phyloP scores from a whole-genome alignment of 2,797 vertebrate species.

The Nyctibius grandis region DNA sequence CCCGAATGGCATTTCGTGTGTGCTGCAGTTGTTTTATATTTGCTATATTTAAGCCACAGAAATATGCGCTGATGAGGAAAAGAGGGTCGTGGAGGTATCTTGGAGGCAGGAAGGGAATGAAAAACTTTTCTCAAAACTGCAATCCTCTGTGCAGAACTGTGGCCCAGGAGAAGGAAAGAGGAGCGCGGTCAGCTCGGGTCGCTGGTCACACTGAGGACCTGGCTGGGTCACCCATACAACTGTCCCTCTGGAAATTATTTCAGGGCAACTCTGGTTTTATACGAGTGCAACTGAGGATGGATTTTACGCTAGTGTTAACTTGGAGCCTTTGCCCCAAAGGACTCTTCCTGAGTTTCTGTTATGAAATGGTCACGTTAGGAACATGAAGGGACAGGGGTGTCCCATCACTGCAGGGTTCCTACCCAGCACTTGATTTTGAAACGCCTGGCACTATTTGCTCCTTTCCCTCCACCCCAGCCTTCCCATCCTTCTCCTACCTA shows the following conservation, averaged over 20 bases:
- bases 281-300: rapidly evolving
- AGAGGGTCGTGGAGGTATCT: background rate
- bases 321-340: background rate
- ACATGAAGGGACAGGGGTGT: background rate
- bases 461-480: background rate
- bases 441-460: background rate
- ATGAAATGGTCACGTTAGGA: background rate
- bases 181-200: rapidly evolving
- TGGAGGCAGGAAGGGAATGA: background rate
- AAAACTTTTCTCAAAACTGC: background rate
- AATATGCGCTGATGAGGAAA: background rate
- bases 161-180: background rate
- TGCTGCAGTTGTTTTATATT: slow-evolving; percentile 45
- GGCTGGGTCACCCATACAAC: rapidly evolving
- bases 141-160: background rate
- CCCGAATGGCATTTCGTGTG: slow-evolving; percentile 32
- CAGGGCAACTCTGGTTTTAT: background rate
- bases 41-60: slow-evolving; percentile 61
- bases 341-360: background rate
- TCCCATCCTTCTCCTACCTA: background rate
- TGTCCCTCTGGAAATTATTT: background rate
- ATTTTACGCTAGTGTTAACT: too few relatives aligned
- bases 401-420: background rate
- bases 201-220: background rate
- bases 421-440: background rate